A percentile compares a stretch with the other conserved stretches of the same genome.
Conservation (phyloP, 1,140 invertebrate species). For the Aphelinus certus region DNA sequence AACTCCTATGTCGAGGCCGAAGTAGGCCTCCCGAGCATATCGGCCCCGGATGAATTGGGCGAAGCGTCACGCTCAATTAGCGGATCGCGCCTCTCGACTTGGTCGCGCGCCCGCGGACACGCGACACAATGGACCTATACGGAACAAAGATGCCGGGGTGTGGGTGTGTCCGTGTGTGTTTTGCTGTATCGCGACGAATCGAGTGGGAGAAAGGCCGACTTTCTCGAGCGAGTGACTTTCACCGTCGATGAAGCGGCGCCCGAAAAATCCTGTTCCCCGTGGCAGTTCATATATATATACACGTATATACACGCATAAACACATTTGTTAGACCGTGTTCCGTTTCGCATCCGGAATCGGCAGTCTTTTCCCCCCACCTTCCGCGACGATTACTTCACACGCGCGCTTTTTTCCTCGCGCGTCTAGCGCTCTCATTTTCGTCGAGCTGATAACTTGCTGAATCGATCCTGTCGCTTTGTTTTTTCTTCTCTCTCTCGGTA, state of each 20-base stretch:
- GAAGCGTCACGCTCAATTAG: too few relatives aligned
- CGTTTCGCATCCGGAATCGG: conserved; percentile 22
- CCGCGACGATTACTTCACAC: conserved; percentile 31
- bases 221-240: conserved; percentile 63
- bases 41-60: too few relatives aligned
- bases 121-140: not conserved
- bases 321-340: conserved; percentile 18
- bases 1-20: too few relatives aligned
- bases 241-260: conserved; percentile 60
- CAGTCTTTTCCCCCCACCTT: conserved; percentile 10
- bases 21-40: too few relatives aligned
- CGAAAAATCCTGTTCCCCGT: not conserved
- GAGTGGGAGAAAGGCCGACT: conserved; percentile 65
- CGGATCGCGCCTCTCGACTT: too few relatives aligned
- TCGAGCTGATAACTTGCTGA: too few relatives aligned
- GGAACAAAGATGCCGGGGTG: too few relatives aligned
- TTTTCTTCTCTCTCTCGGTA: too few relatives aligned
- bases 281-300: not conserved
- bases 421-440: not conserved
- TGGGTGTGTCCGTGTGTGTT: not conserved
- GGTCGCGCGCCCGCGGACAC: not conserved
- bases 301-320: conserved; percentile 44
- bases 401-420: conserved; percentile 20
- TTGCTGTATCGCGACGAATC: conserved; percentile 55
- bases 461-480: too few relatives aligned